Base-by-base conservation (phyloP, 2,888 invertebrate genomes). In the Spodoptera littoralis region DNA sequence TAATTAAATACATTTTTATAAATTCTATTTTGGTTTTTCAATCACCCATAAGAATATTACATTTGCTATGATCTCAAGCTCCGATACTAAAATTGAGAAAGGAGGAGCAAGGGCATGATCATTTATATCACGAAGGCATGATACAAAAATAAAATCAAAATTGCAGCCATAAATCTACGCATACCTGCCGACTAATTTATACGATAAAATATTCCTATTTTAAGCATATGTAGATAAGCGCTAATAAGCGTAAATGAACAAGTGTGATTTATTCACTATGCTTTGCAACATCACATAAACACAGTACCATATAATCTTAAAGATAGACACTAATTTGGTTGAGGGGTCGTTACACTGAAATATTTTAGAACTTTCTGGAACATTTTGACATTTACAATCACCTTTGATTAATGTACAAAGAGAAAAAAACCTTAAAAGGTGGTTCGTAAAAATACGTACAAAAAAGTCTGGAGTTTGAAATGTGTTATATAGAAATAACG, bases 1-100 rank as follows among this genome's bases (percentile, higher is more conserved):
- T 86, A 86, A 87, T 83, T 85, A 88, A 88, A 88, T 78, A 76
- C 64, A 66, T 76, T 74, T 77, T 69, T 69, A 78, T 69, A 43
- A 77, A 76, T 44, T 65, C 56, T 64, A 66, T 18, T 12, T 42
- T 65, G 22, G 42, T 50, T 50, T 56, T 78, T 76, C 27, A 53
- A 60, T 70, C 47, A 30, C 8, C 27, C 8, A 11, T 46, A 27
- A 27, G 9, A 13, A 42, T 3, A 27, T 2, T 22, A 24, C 4
- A 3, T 1, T 45, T 11, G 18, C 11, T 18, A 24, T 50, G 48
- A 45, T 43, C 50, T 54, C 46, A 43, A 50, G 8, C 9, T 5
- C 42, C 11, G 11, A 9, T 48, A 48, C 12, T 18, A 46, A 4
- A 43, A 42, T 43, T 48, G 22, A 49, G 67, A 58, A 44, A 44